Evolutionary conservation across 2,888 invertebrate species (phyloP).

Genomic region (Tenthredo livida): DNA sequence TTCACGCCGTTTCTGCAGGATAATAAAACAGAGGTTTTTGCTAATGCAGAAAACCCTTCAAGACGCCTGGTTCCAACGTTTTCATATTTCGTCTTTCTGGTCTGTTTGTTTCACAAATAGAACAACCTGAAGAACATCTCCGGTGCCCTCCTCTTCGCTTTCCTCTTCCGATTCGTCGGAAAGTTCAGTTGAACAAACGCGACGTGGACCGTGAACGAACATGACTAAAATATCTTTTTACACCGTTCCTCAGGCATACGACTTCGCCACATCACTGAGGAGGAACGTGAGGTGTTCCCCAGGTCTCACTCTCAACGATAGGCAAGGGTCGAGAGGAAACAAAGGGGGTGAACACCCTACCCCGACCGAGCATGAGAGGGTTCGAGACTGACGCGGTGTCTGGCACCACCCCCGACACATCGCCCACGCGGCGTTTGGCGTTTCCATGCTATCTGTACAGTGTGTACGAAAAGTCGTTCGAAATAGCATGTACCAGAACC

Average conservation of each 20-base stretch:
- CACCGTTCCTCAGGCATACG: slow-evolving; percentile 37
- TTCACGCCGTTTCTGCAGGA: slow-evolving; percentile 86
- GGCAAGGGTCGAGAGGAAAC: slow-evolving; percentile 40
- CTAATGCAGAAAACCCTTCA: neutral
- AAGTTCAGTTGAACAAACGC: slow-evolving; percentile 56
- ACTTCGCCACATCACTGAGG: slow-evolving; percentile 52
- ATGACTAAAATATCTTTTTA: slow-evolving; percentile 60
- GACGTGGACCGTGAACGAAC: slow-evolving; percentile 73
- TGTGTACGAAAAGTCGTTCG: slow-evolving; percentile 46
- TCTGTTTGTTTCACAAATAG: neutral
- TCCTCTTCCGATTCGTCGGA: slow-evolving; percentile 69
- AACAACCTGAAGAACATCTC: slow-evolving; percentile 74
- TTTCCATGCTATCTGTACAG: slow-evolving; percentile 47
- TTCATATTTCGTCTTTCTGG: neutral
- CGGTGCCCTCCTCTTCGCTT: slow-evolving; percentile 70
- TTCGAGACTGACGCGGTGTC: slow-evolving; percentile 50
- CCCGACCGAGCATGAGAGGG: slow-evolving; percentile 28
- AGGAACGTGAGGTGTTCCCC: slow-evolving; percentile 48
- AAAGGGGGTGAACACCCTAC: slow-evolving; percentile 43
- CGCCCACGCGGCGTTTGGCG: slow-evolving; percentile 39
- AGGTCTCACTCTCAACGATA: slow-evolving; percentile 51
- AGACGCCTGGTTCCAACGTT: slow-evolving; percentile 11
- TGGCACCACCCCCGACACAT: slow-evolving; percentile 53
- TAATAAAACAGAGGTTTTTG: slow-evolving; percentile 30
- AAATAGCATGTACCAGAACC: neutral